Evolutionary conservation across 2,797 vertebrate species (phyloP), one percentile per base, ranked within the genome.

Genomic region (Neomorphus geoffroyi): DNA sequence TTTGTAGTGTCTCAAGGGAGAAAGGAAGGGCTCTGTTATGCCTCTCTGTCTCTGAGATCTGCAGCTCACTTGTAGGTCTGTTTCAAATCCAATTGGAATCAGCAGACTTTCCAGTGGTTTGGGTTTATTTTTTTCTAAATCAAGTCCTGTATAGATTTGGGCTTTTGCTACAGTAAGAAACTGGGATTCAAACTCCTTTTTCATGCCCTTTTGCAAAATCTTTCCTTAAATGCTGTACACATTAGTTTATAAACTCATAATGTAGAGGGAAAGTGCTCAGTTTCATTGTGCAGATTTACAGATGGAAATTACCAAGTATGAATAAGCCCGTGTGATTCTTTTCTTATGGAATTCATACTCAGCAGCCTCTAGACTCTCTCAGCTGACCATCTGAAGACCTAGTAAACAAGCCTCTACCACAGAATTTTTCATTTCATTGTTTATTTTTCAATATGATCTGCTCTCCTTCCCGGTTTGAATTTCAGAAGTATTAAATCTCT

Each of bases 361-460:
- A 18, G 37, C 28, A 56, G 46, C 24, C 9, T 87, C 32, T 67
- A 87, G 64, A 35, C 13, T 62, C 51, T 70, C 53, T 79, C 53
- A 87, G 57, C 37, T 86, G 53, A 65, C 58, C 48, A 67, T 67
- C 33, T 80, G 75, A 93, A 86, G 66, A 69, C 3, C 4, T 41
- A 56, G 24, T 22, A 80, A 94, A 75, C 27, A 81, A 80, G 30
- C 8, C 28, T 58, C 51, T 93, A 22, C 82, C 58, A 58, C 54
- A 86, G 58, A 81, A 83, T 75, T 83, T 80, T 92, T 82, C 15
- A 23, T 94, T 66, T 89, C 32, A 26, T 82, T 57, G 33, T 80
- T 94, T 92, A 58, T 92, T 92, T 95, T 96, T 57, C 88, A 74
- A 89, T 70, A 77, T 15, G 4, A 74, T 94, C 79, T 90, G 51